Base-by-base conservation (phyloP, 2,797 vertebrate species). In the Tapera naevia region DNA sequence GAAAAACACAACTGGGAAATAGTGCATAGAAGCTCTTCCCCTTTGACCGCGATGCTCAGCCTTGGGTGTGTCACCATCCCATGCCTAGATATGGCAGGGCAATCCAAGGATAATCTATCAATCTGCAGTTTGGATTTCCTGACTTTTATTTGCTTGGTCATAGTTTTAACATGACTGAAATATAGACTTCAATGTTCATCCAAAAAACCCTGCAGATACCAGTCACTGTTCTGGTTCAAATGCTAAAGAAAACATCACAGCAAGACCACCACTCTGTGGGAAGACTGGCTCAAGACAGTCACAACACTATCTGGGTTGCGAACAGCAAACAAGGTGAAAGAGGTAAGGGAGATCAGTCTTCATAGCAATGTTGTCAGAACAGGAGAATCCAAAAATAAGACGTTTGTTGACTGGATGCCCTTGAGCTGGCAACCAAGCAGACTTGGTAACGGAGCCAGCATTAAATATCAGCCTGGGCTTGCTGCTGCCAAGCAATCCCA, bases 381-480 rank as follows among this genome's bases (percentile, higher is more conserved):
- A 16, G 84, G 66, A 85, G 88, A 95, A 96, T 97, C 97, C 96
- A 97, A 97, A 98, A 98, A 97, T 96, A 97, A 98, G 97, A 84
- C 81, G 71, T 46, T 94, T 93, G 88, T 97, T 96, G 97, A 97
- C 95, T 95, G 89, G 82, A 94, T 93, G 96, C 93, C 97, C 97
- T 97, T 97, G 96, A 97, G 94, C 88, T 97, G 93, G 94, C 96
- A 95, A 93, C 88, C 53, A 82, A 94, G 89, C 91, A 92, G 95
- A 93, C 72, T 64, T 58, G 89, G 65, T 93, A 95, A 89, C 30
- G 4, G 78, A 93, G 90, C 93, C 94, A 94, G 83, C 86, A 67
- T 62, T 92, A 97, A 96, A 97, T 93, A 94, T 86, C 66, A 96
- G 91, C 80, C 87, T 82, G 84, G 78, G 84, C 66, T 70, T 88